Evolutionary conservation across 1,140 invertebrate genomes (phyloP).

Genomic region (honey bee (Apis mellifera)): Amel_HAv3.1 CM009937.2:14078501-14079000

Average conservation of each 20-base stretch:
- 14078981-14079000: too few relatives aligned
- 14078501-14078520: constrained; percentile 73
- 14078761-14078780: too few relatives aligned
- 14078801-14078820: too few relatives aligned
- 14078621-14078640: constrained; percentile 42
- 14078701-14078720: background rate
- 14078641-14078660: constrained; percentile 10
- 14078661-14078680: constrained; percentile 25
- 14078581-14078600: background rate
- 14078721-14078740: background rate
- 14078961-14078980: too few relatives aligned
- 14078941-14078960: too few relatives aligned
- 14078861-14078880: too few relatives aligned
- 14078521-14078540: constrained; percentile 67
- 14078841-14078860: too few relatives aligned
- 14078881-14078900: background rate
- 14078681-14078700: constrained; percentile 58
- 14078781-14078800: too few relatives aligned
- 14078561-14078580: background rate
- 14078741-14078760: background rate
- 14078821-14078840: too few relatives aligned
- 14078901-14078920: background rate
- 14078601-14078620: constrained; percentile 51
- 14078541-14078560: background rate
- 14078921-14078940: too few relatives aligned